phyloP scores from a whole-genome alignment of 2,888 invertebrate genomes.

The Nomada lathburiana region DNA sequence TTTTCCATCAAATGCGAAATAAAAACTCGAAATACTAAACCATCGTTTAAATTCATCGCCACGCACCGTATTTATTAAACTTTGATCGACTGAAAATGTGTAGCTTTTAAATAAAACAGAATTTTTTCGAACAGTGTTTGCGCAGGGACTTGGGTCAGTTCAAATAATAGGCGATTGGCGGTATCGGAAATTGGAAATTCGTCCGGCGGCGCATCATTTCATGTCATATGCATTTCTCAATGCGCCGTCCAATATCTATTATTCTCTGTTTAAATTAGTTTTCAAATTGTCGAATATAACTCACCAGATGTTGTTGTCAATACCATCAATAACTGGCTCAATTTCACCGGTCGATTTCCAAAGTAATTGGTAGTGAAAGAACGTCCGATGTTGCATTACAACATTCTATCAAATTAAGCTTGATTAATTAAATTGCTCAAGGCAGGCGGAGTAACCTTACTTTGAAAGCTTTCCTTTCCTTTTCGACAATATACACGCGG shows the following conservation, averaged over 20 bases:
- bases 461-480: not conserved
- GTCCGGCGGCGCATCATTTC: conserved; percentile 1
- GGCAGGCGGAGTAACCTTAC: not conserved
- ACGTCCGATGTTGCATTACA: not conserved
- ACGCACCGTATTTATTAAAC: not conserved
- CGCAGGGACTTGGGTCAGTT: not conserved
- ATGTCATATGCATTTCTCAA: conserved; percentile 5
- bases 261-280: conserved; percentile 19
- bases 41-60: too few species aligned
- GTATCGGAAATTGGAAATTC: conserved; percentile 14
- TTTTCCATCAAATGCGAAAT: too few species aligned
- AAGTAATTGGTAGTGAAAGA: conserved; percentile 1
- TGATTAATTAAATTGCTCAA: not conserved
- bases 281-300: conserved; percentile 6
- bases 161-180: not conserved
- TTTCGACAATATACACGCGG: too few species aligned
- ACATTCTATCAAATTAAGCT: not conserved
- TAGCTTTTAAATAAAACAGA: too few species aligned
- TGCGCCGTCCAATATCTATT: conserved; percentile 3
- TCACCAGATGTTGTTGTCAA: conserved; percentile 12
- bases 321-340: conserved; percentile 14
- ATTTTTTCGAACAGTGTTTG: not conserved
- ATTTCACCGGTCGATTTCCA: conserved; percentile 1
- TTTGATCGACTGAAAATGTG: too few species aligned
- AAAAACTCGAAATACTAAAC: too few species aligned